Evolutionary conservation across 2,113 vertebrate species (phyloP), one percentile per base, ranked within the genome.

Genomic region (Rallus limicola): DNA sequence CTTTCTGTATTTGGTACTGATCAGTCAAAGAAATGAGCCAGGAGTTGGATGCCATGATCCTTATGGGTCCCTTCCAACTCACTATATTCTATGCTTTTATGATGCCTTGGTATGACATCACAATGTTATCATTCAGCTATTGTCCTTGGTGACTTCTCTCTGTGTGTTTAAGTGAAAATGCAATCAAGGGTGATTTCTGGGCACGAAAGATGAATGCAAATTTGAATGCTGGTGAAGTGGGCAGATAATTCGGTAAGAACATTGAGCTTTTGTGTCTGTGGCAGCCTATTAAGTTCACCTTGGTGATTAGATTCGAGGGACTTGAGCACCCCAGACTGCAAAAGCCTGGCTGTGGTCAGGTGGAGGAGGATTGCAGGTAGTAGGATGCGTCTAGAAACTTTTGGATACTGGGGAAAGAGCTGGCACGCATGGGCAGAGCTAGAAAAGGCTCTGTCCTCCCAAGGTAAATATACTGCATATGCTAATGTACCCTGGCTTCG

Each of bases 401-500:
- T 16, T 13, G 56, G n/a, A 1, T 59, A 0, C n/a, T 63, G 64
- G 68, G 59, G 21, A 0, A 11, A 46, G 15, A 8, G n/a, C 13
- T 55, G 55, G 25, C 16, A 44, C 58, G 70, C 6, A 1, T 1
- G 46, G 55, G 1, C 33, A 59, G 33, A 55, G 24, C 11, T 4
- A 20, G 40, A 75, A 78, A 3, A 23, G 1, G 2, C 59, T 67
- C 5, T 83, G 88, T 71, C 91, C 86, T 95, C 82, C 62, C 33
- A 85, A 94, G 65, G 84, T 84, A 36, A 74, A 74, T 74, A 65
- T 50, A 34, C 34, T 63, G 72, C 24, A 31, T 48, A 50, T 42
- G 64, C 72, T 93, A 44, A 56, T 75, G 81, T 46, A 3, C 10
- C 48, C 68, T 29, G 11, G 77, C 64, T 78, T 25, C 31, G 71